Evolutionary conservation across 2,113 vertebrate genomes (phyloP), one percentile per base, ranked within the genome.

Genomic region (Narcine bancroftii): DNA sequence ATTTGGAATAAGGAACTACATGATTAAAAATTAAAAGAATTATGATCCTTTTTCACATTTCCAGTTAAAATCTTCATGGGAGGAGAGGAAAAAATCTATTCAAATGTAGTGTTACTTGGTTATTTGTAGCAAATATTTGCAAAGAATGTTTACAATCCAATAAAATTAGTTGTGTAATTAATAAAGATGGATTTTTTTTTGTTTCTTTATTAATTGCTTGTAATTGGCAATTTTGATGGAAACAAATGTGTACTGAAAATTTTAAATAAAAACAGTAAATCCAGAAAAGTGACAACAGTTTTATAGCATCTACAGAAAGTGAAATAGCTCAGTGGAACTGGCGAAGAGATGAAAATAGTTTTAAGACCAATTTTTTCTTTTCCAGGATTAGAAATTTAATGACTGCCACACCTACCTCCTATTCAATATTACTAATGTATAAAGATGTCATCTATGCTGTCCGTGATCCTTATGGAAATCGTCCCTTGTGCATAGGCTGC

Each of bases 381-480:
- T 42, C 93, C 36, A 99, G 99, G 93, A 99, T 99, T 93, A 98
- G 97, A 94, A 99, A 99, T 92, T 94, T 99, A 94, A 99, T 99
- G 99, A 97, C 95, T 3, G 97, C 98, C 96, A 98, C 99, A 0
- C 98, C 98, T 0, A 98, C 97, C 5, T 98, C 98, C 0, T 99
- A 99, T 94, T 99, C 99, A 0, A 94, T 99, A 93, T 95, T 99
- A 93, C 95, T 99, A 93, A 98, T 99, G 98, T 97, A 97, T 95
- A 98, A 97, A 95, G 98, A 99, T 79, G 98, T 98, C 0, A 97
- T 99, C 94, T 99, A 99, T 36, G 98, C 98, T 0, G 97, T 99
- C 89, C 96, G 99, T 47, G 99, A 99, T 94, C 99, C 98, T 0
- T 99, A 99, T 42, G 99, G 99, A 92, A 99, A 99, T 93, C 97